Evolutionary conservation across 1,140 invertebrate species (phyloP).

Genomic region (Aricia agestis): DNA sequence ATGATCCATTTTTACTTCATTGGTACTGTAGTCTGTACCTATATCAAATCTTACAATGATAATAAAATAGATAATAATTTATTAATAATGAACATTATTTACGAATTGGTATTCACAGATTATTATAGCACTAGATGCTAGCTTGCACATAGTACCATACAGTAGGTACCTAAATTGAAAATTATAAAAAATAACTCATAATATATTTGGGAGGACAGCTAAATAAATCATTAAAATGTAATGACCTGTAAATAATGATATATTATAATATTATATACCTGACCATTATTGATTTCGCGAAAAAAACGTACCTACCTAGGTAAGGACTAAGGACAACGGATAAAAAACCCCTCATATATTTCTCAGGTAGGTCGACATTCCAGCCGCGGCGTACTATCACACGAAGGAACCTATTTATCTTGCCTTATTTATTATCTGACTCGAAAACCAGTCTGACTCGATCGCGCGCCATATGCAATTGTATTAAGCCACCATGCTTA

Average conservation of each 20-base stretch:
- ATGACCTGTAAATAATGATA: neutral
- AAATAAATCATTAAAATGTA: no score
- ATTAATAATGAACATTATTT: no score
- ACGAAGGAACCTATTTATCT: conserved; percentile 69
- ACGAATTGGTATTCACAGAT: no score
- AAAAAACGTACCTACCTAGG: neutral
- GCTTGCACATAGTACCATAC: no score
- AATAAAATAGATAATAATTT: no score
- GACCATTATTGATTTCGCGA: neutral
- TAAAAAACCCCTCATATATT: conserved; percentile 14
- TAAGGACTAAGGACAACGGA: neutral
- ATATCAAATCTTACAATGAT: no score
- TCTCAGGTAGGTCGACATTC: conserved; percentile 41
- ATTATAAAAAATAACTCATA: no score
- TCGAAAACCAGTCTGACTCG: conserved; percentile 60
- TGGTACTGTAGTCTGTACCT: no score
- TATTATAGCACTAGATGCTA: no score
- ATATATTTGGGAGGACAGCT: no score
- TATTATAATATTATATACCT: neutral
- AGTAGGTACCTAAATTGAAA: no score
- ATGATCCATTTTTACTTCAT: no score
- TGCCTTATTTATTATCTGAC: conserved; percentile 70
- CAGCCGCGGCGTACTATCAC: conserved; percentile 61
- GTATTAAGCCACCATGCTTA: conserved; percentile 5
- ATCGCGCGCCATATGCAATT: conserved; percentile 28